phyloP scores from a whole-genome alignment of 2,113 vertebrate genomes.

The Daubentonia madagascariensis region DNA sequence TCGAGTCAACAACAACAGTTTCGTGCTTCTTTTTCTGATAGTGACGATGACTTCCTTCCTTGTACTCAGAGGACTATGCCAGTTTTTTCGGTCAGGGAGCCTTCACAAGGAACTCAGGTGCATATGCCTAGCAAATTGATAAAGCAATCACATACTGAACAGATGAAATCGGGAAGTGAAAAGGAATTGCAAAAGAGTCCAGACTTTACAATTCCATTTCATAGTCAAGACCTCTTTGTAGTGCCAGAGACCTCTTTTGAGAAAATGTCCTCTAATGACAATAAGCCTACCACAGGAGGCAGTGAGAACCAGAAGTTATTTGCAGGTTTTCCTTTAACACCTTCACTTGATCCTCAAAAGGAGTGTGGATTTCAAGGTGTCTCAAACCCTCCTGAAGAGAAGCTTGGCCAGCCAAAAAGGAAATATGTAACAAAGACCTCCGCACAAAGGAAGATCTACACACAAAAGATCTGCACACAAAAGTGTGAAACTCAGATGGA shows the following conservation, averaged over 20 bases:
- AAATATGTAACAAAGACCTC: background rate
- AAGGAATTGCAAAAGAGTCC: background rate
- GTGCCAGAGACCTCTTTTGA: background rate
- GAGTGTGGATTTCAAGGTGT: accelerated
- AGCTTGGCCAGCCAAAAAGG: background rate
- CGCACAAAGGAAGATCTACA: background rate
- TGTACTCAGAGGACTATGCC: accelerated
- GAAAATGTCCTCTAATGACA: background rate
- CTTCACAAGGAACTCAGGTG: accelerated
- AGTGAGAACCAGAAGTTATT: background rate
- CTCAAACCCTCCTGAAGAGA: background rate
- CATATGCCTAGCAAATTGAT: accelerated
- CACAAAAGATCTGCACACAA: too few species aligned
- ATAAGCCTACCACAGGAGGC: accelerated
- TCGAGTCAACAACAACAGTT: accelerated
- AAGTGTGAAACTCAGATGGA: accelerated
- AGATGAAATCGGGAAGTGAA: background rate
- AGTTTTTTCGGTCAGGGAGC: background rate
- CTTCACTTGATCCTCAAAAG: background rate
- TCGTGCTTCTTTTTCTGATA: background rate
- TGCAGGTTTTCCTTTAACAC: background rate
- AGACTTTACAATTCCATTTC: accelerated
- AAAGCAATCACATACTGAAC: background rate
- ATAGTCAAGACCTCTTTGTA: background rate
- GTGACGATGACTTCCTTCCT: background rate